phyloP scores from a whole-genome alignment of 2,888 invertebrate species.

The Nemotelus pantherinus region DNA sequence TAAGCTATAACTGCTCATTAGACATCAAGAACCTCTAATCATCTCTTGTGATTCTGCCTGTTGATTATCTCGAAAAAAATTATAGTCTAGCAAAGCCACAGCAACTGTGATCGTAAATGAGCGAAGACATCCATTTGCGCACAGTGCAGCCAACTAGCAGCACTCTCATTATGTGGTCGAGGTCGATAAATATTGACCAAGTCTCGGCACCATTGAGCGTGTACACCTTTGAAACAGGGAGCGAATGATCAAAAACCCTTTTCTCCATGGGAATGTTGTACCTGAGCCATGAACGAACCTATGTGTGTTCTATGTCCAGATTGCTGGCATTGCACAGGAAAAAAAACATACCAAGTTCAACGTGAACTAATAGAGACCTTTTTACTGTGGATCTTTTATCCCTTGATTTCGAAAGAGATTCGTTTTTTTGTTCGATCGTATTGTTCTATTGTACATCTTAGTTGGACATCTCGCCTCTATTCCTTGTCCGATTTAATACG shows the following conservation, averaged over 20 bases:
- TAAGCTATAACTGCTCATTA: background rate
- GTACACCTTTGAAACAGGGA: slow-evolving; percentile 18
- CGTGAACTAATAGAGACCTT: slow-evolving; percentile 32
- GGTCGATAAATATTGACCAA: slow-evolving; percentile 41
- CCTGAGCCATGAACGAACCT: background rate
- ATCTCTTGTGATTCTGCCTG: slow-evolving; percentile 25
- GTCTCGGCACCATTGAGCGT: background rate
- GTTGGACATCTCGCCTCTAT: slow-evolving; percentile 63
- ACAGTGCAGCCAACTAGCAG: background rate
- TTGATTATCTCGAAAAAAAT: slow-evolving; percentile 39
- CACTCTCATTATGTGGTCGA: background rate
- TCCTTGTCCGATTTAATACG: slow-evolving; percentile 56
- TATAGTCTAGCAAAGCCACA: slow-evolving; percentile 43
- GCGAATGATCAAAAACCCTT: slow-evolving; percentile 26
- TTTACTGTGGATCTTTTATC: slow-evolving; percentile 27
- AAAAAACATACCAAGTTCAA: background rate
- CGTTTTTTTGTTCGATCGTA: slow-evolving; percentile 42
- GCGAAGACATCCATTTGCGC: background rate
- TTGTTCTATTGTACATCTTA: slow-evolving; percentile 57
- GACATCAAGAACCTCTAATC: slow-evolving; percentile 47
- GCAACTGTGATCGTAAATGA: background rate
- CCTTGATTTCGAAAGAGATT: slow-evolving; percentile 17
- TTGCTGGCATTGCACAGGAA: background rate
- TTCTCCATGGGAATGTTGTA: slow-evolving; percentile 13
- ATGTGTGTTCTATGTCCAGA: background rate